phyloP scores from a whole-genome alignment of 2,113 vertebrate genomes.

The Megalops atlanticus region DNA sequence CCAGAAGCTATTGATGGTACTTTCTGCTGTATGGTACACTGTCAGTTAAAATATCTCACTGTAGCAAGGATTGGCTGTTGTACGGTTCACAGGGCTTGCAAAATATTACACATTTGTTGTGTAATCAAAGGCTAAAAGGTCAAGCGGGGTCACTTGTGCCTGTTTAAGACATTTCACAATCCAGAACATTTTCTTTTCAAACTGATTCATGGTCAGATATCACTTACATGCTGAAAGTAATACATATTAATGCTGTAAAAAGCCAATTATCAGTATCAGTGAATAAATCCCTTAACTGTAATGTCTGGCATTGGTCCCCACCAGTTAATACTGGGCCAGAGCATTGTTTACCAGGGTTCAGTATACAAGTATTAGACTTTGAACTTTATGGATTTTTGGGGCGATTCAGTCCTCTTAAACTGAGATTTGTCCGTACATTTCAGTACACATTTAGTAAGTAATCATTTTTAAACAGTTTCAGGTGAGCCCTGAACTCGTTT shows the following conservation, averaged over 20 bases:
- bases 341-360: no score
- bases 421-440: neutral
- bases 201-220: neutral
- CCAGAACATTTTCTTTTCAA: neutral
- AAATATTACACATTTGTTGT: slow-evolving; percentile 1
- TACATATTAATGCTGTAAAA: neutral
- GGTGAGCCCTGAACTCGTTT: neutral
- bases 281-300: neutral
- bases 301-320: neutral
- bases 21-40: slow-evolving; percentile 1
- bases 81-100: neutral
- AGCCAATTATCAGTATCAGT: slow-evolving; percentile 5
- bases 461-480: neutral
- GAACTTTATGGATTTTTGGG: neutral
- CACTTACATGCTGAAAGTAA: neutral
- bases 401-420: neutral
- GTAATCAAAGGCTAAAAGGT: neutral
- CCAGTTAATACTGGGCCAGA: neutral
- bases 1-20: slow-evolving; percentile 17
- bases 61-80: neutral
- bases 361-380: neutral
- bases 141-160: neutral
- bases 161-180: neutral
- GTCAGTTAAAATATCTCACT: neutral
- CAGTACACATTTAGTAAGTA: neutral